Evolutionary conservation across 2,797 vertebrate species (phyloP).

Genomic region (Falco peregrinus): DNA sequence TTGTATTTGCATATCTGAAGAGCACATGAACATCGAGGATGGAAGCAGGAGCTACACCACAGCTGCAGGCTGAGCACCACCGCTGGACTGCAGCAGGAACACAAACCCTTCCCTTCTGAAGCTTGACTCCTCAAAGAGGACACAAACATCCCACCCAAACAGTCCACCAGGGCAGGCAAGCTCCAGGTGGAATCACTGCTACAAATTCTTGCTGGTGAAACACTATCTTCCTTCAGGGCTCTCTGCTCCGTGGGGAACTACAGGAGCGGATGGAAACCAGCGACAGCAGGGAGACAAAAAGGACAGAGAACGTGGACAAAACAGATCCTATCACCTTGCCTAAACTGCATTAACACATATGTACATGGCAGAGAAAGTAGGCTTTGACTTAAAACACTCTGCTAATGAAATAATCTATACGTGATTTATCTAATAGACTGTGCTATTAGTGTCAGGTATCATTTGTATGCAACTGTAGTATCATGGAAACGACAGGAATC

Average conservation of each 20-base stretch:
- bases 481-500: not conserved
- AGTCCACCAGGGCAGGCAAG: not conserved
- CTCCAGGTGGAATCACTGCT: not conserved
- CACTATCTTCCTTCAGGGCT: not conserved
- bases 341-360: fast-evolving
- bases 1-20: not conserved
- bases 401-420: not conserved
- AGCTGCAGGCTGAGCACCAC: not conserved
- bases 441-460: fast-evolving
- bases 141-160: not conserved
- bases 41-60: not conserved
- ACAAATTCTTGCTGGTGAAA: not conserved
- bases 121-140: not conserved
- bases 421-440: fast-evolving
- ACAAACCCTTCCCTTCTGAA: not conserved
- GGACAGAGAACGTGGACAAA: not conserved
- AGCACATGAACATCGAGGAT: not conserved
- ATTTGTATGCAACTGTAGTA: not conserved
- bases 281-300: not conserved
- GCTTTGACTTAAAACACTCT: not conserved
- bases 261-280: not conserved
- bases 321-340: too few species aligned
- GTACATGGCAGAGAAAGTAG: not conserved
- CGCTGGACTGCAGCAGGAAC: fast-evolving
- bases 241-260: not conserved